phyloP scores from a whole-genome alignment of 2,797 vertebrate species.

The Sebastes reedi region DNA sequence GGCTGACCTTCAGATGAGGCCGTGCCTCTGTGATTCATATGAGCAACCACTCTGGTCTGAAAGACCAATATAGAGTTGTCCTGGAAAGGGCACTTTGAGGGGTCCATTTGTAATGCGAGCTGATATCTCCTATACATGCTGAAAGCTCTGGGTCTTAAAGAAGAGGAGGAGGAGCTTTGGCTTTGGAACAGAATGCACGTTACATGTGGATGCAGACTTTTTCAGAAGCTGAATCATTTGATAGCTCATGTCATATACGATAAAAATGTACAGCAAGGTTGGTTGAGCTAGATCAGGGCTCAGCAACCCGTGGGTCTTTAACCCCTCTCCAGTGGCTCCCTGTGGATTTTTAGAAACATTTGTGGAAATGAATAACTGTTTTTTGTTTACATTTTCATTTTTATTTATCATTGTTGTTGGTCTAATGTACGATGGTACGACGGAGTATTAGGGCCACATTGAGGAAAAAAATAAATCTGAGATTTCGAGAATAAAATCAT shows the following conservation, averaged over 20 bases:
- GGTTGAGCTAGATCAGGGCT: neutral
- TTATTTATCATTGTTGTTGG: too few species aligned
- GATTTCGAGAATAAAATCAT: too few species aligned
- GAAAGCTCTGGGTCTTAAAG: conserved; percentile 6
- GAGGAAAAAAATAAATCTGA: too few species aligned
- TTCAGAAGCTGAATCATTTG: neutral
- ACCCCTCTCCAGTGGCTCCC: too few species aligned
- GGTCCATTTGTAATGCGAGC: conserved; percentile 39
- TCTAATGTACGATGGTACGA: too few species aligned
- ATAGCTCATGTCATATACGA: neutral
- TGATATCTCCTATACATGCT: neutral
- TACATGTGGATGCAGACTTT: neutral
- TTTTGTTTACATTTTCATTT: too few species aligned
- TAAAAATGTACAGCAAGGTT: neutral
- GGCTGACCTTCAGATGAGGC: conserved; percentile 54
- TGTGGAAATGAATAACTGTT: too few species aligned
- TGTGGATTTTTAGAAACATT: too few species aligned
- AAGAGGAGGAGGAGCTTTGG: neutral
- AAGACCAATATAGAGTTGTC: conserved; percentile 26
- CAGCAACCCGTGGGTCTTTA: too few species aligned
- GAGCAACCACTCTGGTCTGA: conserved; percentile 32
- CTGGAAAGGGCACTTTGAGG: conserved; percentile 34
- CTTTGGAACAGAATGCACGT: neutral
- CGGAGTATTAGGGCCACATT: too few species aligned
- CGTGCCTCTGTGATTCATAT: conserved; percentile 37